A percentile compares a stretch with the other conserved stretches of the same genome.
Conservation (phyloP, 2,797 vertebrate species). For the Chiloscyllium punctatum region DNA sequence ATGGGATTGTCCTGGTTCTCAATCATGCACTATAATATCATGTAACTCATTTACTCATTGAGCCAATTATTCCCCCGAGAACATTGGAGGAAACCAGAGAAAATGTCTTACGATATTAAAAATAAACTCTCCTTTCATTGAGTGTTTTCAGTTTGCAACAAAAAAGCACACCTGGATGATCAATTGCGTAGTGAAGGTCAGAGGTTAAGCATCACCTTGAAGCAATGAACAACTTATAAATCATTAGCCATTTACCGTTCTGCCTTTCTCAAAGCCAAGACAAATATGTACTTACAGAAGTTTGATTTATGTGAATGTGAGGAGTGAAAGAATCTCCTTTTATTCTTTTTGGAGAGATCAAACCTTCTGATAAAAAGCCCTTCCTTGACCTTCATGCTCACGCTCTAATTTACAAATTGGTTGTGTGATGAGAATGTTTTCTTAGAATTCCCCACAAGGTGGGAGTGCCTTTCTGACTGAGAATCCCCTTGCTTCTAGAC, state of each 20-base stretch:
- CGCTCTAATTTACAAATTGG: not conserved
- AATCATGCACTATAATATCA: not conserved
- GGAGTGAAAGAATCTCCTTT: not conserved
- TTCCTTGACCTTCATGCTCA: not conserved
- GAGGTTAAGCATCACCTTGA: conserved; percentile 18
- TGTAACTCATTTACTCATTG: not conserved
- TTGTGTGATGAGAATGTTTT: not conserved
- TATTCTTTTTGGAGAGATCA: conserved; percentile 9
- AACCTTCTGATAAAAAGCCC: not conserved
- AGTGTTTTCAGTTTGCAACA: not conserved
- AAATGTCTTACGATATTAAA: not conserved
- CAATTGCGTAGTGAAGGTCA: not conserved
- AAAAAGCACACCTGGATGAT: conserved; percentile 11
- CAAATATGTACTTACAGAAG: conserved; percentile 29
- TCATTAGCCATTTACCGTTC: not conserved
- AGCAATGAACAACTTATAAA: conserved; percentile 19
- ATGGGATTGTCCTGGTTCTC: not conserved
- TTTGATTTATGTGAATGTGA: conserved; percentile 13
- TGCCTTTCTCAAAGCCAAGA: not conserved
- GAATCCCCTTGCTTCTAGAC: not conserved
- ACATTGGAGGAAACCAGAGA: not conserved
- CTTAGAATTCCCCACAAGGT: not conserved
- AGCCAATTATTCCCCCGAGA: not conserved
- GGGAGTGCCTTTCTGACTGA: not conserved
- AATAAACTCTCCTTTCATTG: not conserved